Base-by-base conservation (phyloP, 2,797 vertebrate species). In the Podarcis lilfordi region DNA sequence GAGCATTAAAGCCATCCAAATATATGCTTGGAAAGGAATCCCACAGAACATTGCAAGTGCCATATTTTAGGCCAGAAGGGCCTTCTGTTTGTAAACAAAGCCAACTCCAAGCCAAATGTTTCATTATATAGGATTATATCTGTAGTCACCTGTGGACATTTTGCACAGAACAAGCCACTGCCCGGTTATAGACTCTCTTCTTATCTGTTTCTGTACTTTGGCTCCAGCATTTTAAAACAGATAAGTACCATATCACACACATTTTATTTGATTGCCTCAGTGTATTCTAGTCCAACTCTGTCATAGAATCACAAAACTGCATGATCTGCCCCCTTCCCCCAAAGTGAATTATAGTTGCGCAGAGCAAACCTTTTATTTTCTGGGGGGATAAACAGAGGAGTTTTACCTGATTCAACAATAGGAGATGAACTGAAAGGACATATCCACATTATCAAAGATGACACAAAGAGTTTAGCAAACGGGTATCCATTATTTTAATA, bases 31-130 rank as follows among this genome's bases (percentile, higher is more conserved):
- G 32, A 95, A 80, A 88, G 75, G 71, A 92, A 90, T 86, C 84
- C 93, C 82, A 90, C n/a, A 87, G 92, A 94, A 87, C 87, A 89
- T 86, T 92, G 50, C 64, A 94, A 92, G 40, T 86, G 55, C 40
- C 32, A 29, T 92, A 80, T 92, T 91, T 93, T 92, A 76, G 88
- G 85, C 82, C 80, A 92, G 43, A 80, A 89, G 72, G 87, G 94
- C 88, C 89, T 89, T 95, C 92, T 94, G 81, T 94, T 93, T 95
- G 83, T 21, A 89, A 93, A 75, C 37, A 84, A 17, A 0, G 0
- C 32, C 85, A 85, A 35, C 71, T 92, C 21, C 75, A 71, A 91
- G 61, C 37, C 92, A 94, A 90, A 88, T 59, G 25, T 87, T 89
- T 92, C 35, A 71, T 78, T 90, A 80, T 2, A 6, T 5, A 35